Base-by-base conservation (phyloP, 1,140 invertebrate species). In the Acromyrmex echinatior region DNA sequence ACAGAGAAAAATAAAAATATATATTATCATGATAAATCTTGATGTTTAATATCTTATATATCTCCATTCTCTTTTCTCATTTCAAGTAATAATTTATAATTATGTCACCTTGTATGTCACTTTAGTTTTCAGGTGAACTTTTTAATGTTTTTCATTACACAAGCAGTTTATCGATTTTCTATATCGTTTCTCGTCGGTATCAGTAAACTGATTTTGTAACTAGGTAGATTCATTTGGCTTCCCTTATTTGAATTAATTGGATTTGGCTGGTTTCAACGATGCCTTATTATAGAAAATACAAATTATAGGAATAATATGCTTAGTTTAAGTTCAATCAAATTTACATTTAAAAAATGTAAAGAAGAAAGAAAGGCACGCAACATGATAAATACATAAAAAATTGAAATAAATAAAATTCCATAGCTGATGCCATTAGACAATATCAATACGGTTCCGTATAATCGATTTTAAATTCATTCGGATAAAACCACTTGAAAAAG, bases 121-220 rank as follows among this genome's bases (percentile, higher is more conserved):
- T 10, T 76, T 28, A 62, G 1, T 63, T 31, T 28, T 49, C 9
- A 81, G 16, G 5, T 45, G 35, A 2, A 9, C 35, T 81, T 81
- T 25, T 45, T 60, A 60, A 62, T 10, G 31, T 21, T 65, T 49
- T 7, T 73, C 39, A 31, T 84, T 28, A 49, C 21, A 12, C 31
- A 76, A 76, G 4, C n/a, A 66, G 31, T 2, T 35, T 80, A 53
- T 66, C 14, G 28, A 80, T 18, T 35, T 51, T 65, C 25, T 18
- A 31, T 66, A 49, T 49, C 49, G n/a, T 25, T 56, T 80, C 1
- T 39, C 49, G 14, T 35, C 9, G 68, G 14, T 70, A 68, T 49
- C 28, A 25, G 18, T n/a, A 74, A 84, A 76, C 56, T 76, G 39
- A 76, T 76, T 84, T 63, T 25, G 70, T n/a, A 62, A 62, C 14